Evolutionary conservation across 2,888 invertebrate genomes (phyloP).

Genomic region (Machimus atricapillus): DNA sequence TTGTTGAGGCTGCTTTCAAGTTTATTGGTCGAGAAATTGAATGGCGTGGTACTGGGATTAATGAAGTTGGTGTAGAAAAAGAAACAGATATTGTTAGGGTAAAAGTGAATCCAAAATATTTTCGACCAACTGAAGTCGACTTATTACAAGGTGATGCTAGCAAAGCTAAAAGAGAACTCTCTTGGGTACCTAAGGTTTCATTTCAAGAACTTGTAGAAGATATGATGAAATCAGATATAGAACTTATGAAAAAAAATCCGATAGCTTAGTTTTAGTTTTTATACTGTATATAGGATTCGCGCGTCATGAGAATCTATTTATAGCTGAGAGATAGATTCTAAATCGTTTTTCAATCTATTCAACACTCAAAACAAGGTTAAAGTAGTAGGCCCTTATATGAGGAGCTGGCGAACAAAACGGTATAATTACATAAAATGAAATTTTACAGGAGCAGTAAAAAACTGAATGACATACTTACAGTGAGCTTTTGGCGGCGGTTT

Average conservation of each 20-base stretch:
- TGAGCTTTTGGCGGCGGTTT: too few species aligned
- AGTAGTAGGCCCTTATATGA: too few species aligned
- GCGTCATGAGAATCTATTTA: neutral
- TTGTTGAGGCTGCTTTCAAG: constrained; percentile 90
- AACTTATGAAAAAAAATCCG: constrained; percentile 90
- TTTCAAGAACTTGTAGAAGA: constrained; percentile 87
- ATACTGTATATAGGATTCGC: neutral
- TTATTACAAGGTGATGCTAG: constrained; percentile 90
- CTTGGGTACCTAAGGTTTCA: constrained; percentile 86
- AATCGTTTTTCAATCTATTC: neutral
- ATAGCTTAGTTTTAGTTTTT: constrained; percentile 69
- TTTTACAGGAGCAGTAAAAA: too few species aligned
- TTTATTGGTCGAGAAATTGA: constrained; percentile 79
- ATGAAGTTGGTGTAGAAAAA: constrained; percentile 78
- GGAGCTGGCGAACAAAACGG: too few species aligned
- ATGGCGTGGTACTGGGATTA: constrained; percentile 87
- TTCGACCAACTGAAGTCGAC: constrained; percentile 98
- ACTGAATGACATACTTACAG: too few species aligned
- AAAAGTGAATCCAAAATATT: constrained; percentile 91
- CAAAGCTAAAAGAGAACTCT: constrained; percentile 85
- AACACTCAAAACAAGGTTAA: neutral
- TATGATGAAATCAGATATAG: constrained; percentile 92
- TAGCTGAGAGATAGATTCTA: neutral
- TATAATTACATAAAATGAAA: too few species aligned
- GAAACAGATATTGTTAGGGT: constrained; percentile 79